These are phyloP conservation scores for Caretta caretta DNA, from an alignment of 2,113 vertebrate species.

Conservation along the genomic window DNA sequence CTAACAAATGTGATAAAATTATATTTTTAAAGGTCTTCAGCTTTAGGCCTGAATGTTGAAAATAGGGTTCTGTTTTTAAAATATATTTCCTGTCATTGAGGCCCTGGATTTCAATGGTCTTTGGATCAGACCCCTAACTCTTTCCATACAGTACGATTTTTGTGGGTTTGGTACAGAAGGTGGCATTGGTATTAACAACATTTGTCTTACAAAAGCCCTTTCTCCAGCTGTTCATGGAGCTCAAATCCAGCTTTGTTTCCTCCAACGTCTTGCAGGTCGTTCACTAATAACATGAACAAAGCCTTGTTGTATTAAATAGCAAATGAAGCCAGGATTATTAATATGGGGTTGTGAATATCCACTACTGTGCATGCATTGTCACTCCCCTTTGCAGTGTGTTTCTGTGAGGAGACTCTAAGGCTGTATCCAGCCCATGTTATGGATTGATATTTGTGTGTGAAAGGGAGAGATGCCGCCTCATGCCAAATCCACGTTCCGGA, in stretches of 20 bases:
- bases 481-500: background rate
- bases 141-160: background rate
- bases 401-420: background rate
- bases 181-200: background rate
- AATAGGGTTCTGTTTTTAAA: conserved; percentile 63
- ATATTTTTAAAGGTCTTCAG: conserved; percentile 62
- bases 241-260: background rate
- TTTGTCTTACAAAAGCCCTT: background rate
- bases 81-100: conserved; percentile 69
- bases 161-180: background rate
- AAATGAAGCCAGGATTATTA: background rate
- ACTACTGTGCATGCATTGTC: background rate
- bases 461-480: background rate
- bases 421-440: background rate
- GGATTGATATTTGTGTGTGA: background rate
- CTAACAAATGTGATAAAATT: conserved; percentile 21
- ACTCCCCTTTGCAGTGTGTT: background rate
- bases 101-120: conserved; percentile 29
- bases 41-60: conserved; percentile 60
- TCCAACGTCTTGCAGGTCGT: background rate
- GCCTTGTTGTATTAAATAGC: background rate
- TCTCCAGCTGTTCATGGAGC: background rate
- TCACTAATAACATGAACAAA: background rate
- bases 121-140: conserved; percentile 19
- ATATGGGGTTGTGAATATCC: background rate